Evolutionary conservation across 2,888 invertebrate species (phyloP), one percentile per base, ranked within the genome.

Genomic region (Cheilosia variabilis): DNA sequence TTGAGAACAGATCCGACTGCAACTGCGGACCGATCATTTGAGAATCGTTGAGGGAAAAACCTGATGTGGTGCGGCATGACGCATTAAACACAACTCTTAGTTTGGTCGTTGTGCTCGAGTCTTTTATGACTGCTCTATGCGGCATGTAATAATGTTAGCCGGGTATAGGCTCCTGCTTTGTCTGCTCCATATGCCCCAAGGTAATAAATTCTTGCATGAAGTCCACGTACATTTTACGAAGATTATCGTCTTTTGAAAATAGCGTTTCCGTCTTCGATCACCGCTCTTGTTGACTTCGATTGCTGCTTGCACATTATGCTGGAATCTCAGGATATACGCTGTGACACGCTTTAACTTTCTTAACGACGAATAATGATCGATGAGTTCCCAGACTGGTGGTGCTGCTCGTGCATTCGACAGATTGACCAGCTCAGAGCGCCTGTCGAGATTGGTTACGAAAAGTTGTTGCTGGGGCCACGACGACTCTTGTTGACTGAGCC

Each of bases 81-180:
- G 68, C 77, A 24, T 79, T 69, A 15, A 87, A 81, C 7, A 79
- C 58, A 4, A 63, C 53, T 47, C 84, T 58, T 13, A 57, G 34
- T n/a, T 69, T 50, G 6, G 17, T 34, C n/a, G 13, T 10, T 19
- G 7, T 45, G 45, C 45, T 45, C 27, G 34, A 5, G 10, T 10
- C 17, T 19, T 34, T 57, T 2, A 57, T 4, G 37, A 57, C 34
- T 34, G 34, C 10, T 34, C 34, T 34, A 10, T 34, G 34, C 2
- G 31, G 31, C 15, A 15, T 73, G 9, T 72, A 84, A 50, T 68
- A 65, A 5, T 65, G 41, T 6, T 69, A 47, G 15, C 27, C 62
- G 15, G 31, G 43, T 50, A n/a, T 22, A 9, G 63, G 27, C 53
- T 19, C 24, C 24, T 58, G 22, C 34, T 27, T 60, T 17, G 19